These are phyloP conservation scores for Thomomys bottae DNA, from an alignment of 2,113 vertebrate genomes.

Conservation along the genomic window DNA sequence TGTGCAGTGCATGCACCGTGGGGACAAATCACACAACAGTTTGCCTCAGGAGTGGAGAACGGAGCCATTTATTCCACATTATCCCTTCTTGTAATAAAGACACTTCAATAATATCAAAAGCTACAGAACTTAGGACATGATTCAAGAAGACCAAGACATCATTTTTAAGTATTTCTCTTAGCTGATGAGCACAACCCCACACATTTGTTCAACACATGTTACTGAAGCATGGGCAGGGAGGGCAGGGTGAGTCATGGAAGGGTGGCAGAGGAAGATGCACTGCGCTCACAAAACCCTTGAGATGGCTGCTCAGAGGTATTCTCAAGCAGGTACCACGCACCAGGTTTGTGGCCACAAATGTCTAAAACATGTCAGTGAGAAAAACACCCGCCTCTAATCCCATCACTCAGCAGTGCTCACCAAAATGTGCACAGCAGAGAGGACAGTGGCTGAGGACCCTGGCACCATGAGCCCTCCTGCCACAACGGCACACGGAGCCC, in stretches of 20 bases:
- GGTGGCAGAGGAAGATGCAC: too few relatives aligned
- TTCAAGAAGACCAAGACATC: neutral
- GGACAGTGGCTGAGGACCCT: accelerated
- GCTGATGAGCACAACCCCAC: neutral
- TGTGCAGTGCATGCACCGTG: too few relatives aligned
- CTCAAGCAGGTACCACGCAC: neutral
- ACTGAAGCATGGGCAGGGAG: too few relatives aligned
- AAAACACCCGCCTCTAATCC: neutral
- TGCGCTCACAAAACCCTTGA: too few relatives aligned
- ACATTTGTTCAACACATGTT: neutral
- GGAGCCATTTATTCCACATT: neutral
- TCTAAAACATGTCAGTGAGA: neutral
- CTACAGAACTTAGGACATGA: neutral
- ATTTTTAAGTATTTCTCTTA: neutral
- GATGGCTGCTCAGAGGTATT: too few relatives aligned
- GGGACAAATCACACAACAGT: neutral
- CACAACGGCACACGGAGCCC: accelerated
- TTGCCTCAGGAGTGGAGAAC: neutral
- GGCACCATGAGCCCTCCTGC: neutral
- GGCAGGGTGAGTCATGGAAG: too few relatives aligned
- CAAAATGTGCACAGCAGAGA: accelerated
- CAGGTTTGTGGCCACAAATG: neutral
- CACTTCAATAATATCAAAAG: neutral
- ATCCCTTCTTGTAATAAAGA: neutral
- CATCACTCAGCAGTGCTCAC: accelerated